These are phyloP conservation scores for Caracal caracal DNA, from an alignment of 2,113 vertebrate species.

Conservation along the genomic window DNA sequence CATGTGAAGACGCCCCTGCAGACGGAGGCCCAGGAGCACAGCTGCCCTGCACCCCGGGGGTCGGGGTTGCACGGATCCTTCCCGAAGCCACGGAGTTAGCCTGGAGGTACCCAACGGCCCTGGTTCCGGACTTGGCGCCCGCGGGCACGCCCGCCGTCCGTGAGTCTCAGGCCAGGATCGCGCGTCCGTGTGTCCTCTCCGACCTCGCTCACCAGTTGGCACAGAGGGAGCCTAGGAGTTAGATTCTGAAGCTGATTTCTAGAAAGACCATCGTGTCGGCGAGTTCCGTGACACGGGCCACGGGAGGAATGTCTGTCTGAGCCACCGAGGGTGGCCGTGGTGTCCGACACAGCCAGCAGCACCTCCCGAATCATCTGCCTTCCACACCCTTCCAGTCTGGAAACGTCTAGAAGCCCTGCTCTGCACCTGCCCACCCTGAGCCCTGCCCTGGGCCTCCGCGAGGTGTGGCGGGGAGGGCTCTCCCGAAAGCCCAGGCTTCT, in stretches of 20 bases:
- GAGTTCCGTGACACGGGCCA: fast-evolving
- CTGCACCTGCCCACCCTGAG: no score
- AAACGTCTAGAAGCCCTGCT: neutral
- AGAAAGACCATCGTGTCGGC: fast-evolving
- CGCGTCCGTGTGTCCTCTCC: fast-evolving
- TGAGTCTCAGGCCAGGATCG: fast-evolving
- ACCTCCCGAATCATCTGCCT: fast-evolving
- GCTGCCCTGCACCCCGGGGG: fast-evolving
- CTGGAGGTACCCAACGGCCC: fast-evolving
- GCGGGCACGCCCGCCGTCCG: fast-evolving
- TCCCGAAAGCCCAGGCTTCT: fast-evolving
- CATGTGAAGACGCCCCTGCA: neutral
- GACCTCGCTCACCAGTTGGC: fast-evolving
- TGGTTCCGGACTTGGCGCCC: fast-evolving
- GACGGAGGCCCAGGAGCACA: no score
- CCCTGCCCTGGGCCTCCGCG: fast-evolving
- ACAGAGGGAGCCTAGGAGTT: neutral
- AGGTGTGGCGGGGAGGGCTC: fast-evolving
- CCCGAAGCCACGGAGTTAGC: no score
- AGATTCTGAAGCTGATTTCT: neutral
- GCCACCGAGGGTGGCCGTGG: neutral
- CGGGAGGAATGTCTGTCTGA: neutral
- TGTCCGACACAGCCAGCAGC: fast-evolving
- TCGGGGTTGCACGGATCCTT: fast-evolving
- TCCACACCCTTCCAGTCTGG: fast-evolving